Evolutionary conservation across 2,888 invertebrate species (phyloP), one percentile per base, ranked within the genome.

Genomic region (Acleris laterana): DNA sequence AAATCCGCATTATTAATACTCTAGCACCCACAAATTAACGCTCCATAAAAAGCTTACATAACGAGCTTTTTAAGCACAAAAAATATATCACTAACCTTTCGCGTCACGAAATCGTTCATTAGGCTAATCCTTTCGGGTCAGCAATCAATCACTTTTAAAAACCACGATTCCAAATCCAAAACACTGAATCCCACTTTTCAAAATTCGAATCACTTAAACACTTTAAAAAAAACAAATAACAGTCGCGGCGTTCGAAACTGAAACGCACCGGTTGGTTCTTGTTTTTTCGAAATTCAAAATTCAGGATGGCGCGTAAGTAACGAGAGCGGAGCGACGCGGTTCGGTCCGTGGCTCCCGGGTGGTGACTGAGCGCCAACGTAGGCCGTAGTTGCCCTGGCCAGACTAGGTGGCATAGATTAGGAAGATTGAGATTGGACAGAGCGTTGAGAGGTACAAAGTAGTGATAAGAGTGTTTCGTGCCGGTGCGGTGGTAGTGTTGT

Each of bases 341-440:
- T 59, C 64, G 57, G 50, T 69, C 69, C 73, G 70, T 78, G 72
- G 80, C 79, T 77, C 77, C 81, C 80, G 77, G 85, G 83, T 82
- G 81, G 80, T 80, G 81, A 91, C 91, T 90, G 90, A 89, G 90
- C 89, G 86, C 84, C 82, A 81, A 80, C 76, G 81, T 79, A 83
- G 86, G 88, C 88, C 87, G 79, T 80, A 80, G 82, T 84, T 75
- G 85, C 83, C 88, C 90, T 86, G 90, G 91, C 87, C 91, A 85
- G 87, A 82, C 89, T 84, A 73, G 69, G 71, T 65, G 81, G 68
- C 90, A 91, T 79, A 88, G 84, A 90, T 68, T 81, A 82, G n/a
- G 48, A 13, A 50, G n/a, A 17, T 3, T 53, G 62, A 77, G 76
- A 81, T 20, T 53, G 5, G 62, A 5, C 70, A 46, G 38, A 7